Conservation (phyloP, 2,797 vertebrate species). For the Parauchenoglanis punctatus region DNA sequence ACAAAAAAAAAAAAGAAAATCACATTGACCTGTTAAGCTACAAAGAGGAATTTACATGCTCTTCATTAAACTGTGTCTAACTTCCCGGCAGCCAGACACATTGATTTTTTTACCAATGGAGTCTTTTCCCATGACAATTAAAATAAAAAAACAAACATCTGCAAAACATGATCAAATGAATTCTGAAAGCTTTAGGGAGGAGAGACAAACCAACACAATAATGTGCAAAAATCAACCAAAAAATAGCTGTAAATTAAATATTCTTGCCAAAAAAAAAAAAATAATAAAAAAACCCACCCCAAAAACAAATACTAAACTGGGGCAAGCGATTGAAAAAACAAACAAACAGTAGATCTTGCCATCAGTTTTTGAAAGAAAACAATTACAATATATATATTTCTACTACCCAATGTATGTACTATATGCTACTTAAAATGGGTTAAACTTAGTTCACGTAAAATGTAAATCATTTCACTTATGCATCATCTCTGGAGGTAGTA, state of each 20-base stretch:
- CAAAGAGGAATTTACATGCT: conserved; percentile 34
- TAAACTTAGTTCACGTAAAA: not conserved
- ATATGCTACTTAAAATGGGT: not conserved
- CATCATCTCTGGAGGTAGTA: conserved; percentile 7
- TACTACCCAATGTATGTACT: not conserved
- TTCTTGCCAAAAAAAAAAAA: not conserved
- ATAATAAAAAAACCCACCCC: no score
- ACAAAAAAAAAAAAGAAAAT: not conserved
- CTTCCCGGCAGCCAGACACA: conserved; percentile 55
- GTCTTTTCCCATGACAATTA: not conserved
- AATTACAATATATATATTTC: conserved; percentile 5
- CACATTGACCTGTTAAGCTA: not conserved
- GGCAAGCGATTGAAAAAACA: not conserved
- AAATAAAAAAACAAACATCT: not conserved
- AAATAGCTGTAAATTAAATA: conserved; percentile 2
- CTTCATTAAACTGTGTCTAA: conserved; percentile 43
- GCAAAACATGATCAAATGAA: not conserved
- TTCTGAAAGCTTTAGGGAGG: not conserved
- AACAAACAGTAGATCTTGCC: conserved; percentile 25
- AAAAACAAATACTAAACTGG: not conserved
- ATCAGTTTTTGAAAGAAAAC: not conserved
- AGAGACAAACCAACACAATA: conserved; percentile 3
- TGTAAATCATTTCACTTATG: not conserved
- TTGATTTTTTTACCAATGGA: not conserved
- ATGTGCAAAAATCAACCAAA: conserved; percentile 17